These are phyloP conservation scores for Teleogryllus oceanicus DNA, from an alignment of 2,888 invertebrate species.

Conservation along the genomic window DNA sequence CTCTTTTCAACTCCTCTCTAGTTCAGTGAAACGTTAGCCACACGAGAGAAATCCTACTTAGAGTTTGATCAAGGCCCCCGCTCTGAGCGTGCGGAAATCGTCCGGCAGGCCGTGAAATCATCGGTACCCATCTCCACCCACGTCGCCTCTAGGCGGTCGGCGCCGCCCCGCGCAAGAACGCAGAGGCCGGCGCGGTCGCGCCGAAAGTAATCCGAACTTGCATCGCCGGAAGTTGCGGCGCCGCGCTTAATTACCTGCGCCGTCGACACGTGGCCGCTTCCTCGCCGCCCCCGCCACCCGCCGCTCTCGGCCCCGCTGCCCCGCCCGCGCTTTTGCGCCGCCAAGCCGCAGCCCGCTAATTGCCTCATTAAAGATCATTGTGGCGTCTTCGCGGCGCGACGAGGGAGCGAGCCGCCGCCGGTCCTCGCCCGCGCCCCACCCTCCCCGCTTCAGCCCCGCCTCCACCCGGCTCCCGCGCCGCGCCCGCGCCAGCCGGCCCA, in stretches of 20 bases:
- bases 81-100: too few species aligned
- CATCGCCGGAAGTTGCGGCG: background rate
- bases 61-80: too few species aligned
- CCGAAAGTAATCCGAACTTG: background rate
- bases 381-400: background rate
- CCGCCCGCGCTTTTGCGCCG: background rate
- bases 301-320: background rate
- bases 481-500: too few species aligned
- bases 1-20: too few species aligned
- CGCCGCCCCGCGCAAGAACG: background rate
- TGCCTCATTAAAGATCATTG: background rate
- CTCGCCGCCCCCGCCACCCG: background rate
- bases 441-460: background rate
- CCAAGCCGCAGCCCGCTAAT: conserved; percentile 3
- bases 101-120: too few species aligned
- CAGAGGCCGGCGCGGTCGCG: background rate
- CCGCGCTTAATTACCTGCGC: conserved; percentile 11
- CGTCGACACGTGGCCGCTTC: conserved; percentile 3
- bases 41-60: too few species aligned
- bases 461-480: background rate
- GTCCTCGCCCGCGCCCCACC: conserved; percentile 3
- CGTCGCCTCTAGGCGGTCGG: background rate
- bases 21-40: too few species aligned
- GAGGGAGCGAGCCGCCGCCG: conserved; percentile 1
- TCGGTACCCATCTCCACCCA: too few species aligned